Percentiles rank a stretch among this genome's conserved stretches.
phyloP scores from a whole-genome alignment of 2,797 vertebrate genomes.

The Todus mexicanus region DNA sequence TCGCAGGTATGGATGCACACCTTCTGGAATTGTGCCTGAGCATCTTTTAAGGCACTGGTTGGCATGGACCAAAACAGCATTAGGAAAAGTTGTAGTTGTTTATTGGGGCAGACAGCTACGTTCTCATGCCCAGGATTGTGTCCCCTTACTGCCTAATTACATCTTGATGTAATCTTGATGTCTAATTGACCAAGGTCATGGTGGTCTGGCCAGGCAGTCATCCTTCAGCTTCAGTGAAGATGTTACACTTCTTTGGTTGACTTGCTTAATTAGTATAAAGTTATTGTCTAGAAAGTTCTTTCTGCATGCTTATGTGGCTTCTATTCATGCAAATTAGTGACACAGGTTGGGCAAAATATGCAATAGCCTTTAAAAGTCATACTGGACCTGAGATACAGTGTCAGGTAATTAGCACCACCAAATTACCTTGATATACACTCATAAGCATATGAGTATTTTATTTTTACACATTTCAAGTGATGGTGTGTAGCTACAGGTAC shows the following conservation, averaged over 20 bases:
- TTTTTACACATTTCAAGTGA: not conserved
- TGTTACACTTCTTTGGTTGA: not conserved
- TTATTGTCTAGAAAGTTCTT: not conserved
- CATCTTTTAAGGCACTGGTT: not conserved
- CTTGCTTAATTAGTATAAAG: not conserved
- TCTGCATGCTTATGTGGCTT: fast-evolving
- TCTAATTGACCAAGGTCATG: not conserved
- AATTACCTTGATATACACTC: not conserved
- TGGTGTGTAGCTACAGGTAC: not conserved
- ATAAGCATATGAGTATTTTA: not conserved
- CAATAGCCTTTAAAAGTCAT: not conserved
- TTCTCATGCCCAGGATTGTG: not conserved
- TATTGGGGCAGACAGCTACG: not conserved
- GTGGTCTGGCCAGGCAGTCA: not conserved
- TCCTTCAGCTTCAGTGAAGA: not conserved
- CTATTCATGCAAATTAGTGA: not conserved
- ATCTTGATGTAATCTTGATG: not conserved
- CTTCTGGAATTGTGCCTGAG: not conserved
- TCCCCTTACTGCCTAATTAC: not conserved
- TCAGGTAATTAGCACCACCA: not conserved
- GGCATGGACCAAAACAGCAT: not conserved
- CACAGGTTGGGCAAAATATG: not conserved
- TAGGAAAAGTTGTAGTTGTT: not conserved
- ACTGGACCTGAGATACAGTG: not conserved
- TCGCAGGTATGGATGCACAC: fast-evolving